Evolutionary conservation across 1,140 invertebrate species (phyloP).

Genomic region (Lethocerus indicus): DNA sequence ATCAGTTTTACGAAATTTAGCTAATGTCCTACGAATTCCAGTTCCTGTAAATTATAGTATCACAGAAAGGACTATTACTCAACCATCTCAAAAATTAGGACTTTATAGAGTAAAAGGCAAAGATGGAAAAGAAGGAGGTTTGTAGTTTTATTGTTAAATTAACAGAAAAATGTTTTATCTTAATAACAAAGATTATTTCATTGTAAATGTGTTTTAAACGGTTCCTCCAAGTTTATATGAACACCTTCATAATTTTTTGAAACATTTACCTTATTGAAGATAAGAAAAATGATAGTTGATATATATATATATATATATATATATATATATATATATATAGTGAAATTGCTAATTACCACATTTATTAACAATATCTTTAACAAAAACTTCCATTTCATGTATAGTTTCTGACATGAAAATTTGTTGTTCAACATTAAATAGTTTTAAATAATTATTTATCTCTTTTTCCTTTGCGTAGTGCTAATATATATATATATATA

Average conservation of each 20-base stretch:
- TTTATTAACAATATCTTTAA: not conserved
- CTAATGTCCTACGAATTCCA: slow-evolving; percentile 79
- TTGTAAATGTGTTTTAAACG: too few relatives aligned
- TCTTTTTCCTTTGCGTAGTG: not conserved
- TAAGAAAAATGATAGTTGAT: not conserved
- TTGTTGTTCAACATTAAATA: too few relatives aligned
- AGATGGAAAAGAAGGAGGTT: slow-evolving; percentile 64
- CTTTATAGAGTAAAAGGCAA: slow-evolving; percentile 63
- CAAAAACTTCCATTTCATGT: too few relatives aligned
- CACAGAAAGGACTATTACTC: slow-evolving; percentile 57
- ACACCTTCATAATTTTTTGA: too few relatives aligned
- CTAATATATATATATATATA: not conserved
- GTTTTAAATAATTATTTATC: too few relatives aligned
- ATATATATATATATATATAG: not conserved
- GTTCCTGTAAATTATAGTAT: slow-evolving; percentile 72
- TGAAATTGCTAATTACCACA: not conserved
- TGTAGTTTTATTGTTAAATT: slow-evolving; percentile 11
- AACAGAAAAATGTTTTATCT: too few relatives aligned
- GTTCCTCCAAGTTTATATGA: too few relatives aligned
- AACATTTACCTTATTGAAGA: not conserved
- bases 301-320: not conserved
- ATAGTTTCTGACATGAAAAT: not conserved
- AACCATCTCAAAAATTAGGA: slow-evolving; percentile 61
- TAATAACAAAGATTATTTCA: too few relatives aligned
- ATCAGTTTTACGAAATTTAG: slow-evolving; percentile 73